Conservation (phyloP, 2,888 invertebrate genomes). For the Platycnemis pennipes region DNA sequence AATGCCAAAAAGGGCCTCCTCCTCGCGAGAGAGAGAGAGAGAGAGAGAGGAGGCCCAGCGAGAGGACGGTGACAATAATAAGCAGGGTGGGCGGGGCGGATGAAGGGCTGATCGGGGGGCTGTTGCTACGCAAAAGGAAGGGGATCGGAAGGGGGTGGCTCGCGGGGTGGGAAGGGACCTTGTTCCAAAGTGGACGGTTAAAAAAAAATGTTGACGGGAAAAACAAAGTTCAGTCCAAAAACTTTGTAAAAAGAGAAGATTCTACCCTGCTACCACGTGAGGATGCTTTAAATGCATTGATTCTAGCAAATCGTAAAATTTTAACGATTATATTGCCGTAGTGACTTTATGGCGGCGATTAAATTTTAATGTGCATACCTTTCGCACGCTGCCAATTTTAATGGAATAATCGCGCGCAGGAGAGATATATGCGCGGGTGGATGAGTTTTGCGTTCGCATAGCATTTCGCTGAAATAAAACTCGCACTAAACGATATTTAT, state of each 20-base stretch:
- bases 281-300: conserved; percentile 61
- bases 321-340: conserved; percentile 67
- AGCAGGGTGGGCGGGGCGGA: background rate
- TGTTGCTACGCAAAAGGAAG: conserved; percentile 50
- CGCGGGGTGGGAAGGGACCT: background rate
- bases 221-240: conserved; percentile 18
- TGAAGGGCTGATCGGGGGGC: conserved; percentile 31
- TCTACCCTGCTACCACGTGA: conserved; percentile 13
- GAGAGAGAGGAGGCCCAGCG: background rate
- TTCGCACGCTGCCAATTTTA: conserved; percentile 53
- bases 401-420: conserved; percentile 51
- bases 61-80: conserved; percentile 1
- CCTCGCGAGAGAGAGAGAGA: background rate
- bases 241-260: background rate
- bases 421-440: background rate
- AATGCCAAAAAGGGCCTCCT: conserved; percentile 57
- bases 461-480: background rate
- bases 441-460: background rate
- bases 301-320: conserved; percentile 61
- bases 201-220: background rate
- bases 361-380: conserved; percentile 60
- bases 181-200: background rate
- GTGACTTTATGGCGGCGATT: conserved; percentile 51
- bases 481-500: conserved; percentile 21
- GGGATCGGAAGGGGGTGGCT: background rate